Base-by-base conservation (phyloP, 2,888 invertebrate species). In the Ischnura elegans region DNA sequence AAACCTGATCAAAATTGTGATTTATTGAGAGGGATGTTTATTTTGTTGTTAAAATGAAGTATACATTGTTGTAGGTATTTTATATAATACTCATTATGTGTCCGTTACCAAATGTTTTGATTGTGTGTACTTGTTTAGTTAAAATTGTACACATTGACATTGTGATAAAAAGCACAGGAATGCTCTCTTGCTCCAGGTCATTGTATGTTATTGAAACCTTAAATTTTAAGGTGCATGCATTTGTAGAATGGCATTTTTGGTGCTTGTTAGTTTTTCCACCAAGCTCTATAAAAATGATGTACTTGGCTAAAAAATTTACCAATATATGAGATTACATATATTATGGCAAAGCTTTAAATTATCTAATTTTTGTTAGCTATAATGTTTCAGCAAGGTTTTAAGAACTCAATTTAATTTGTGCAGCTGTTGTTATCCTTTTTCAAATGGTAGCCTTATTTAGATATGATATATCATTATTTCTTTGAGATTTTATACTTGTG, bases 1-100 rank as follows among this genome's bases (percentile, higher is more conserved):
- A 94, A 84, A 93, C 94, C 66, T 93, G 95, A 85, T 95, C 95
- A 19, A 94, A 94, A 90, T 90, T 90, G 90, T 90, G 90, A 90
- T 90, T 90, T 51, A 61, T 61, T 66, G 66, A 66, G 90, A 61
- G 90, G 90, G 90, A 66, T 90, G 90, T 90, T 90, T 90, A 90
- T 90, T 90, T 66, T 90, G 90, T 90, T 90, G 90, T 90, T 90
- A 43, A 90, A n/a, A 61, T 61, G 43, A 90, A 90, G 90, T 66
- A 90, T 90, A 90, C 43, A 90, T 90, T 90, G 90, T 90, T 90
- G 90, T 90, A 90, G 90, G 90, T 90, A 90, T 90, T 90, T 90
- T 90, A 90, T 90, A 90, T 90, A 90, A 66, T 90, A 90, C 90
- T 61, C 90, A 87, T 51, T 25, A 90, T 90, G 87, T 87, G 90